phyloP scores from a whole-genome alignment of 2,113 vertebrate species.

The Neopipo cinnamomea region DNA sequence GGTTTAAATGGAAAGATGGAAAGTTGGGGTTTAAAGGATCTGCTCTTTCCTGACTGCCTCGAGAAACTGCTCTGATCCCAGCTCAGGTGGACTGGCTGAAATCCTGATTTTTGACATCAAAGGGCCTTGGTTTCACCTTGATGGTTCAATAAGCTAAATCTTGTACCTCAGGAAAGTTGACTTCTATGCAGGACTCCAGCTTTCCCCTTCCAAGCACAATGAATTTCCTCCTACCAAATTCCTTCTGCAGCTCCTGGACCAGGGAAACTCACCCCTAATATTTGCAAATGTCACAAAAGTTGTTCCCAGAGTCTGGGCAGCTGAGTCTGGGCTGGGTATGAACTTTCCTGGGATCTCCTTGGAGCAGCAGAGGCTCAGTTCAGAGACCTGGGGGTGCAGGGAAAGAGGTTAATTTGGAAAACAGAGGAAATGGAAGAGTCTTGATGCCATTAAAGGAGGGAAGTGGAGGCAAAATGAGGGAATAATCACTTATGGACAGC shows the following conservation, averaged over 20 bases:
- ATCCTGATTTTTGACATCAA: not conserved
- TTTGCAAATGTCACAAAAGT: not conserved
- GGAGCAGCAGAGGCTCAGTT: not conserved
- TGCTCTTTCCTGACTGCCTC: not conserved
- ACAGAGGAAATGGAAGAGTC: not conserved
- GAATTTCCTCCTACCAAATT: not conserved
- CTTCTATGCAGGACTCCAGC: not conserved
- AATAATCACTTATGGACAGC: too few relatives aligned
- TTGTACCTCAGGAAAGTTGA: not conserved
- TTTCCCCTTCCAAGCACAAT: not conserved
- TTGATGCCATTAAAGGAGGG: not conserved
- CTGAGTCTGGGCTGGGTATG: accelerated
- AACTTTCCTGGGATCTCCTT: not conserved
- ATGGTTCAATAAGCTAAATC: too few relatives aligned
- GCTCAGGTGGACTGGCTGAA: not conserved
- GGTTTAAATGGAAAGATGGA: not conserved
- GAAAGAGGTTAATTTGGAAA: not conserved
- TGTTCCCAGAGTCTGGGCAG: not conserved
- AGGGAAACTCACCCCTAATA: not conserved
- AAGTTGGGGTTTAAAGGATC: not conserved
- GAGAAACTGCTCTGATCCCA: not conserved
- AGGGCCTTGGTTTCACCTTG: not conserved
- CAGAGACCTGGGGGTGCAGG: not conserved
- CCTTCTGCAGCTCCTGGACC: not conserved
- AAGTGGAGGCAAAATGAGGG: not conserved